A percentile compares a stretch with the other conserved stretches of the same genome.
Evolutionary conservation across 2,888 invertebrate species (phyloP).

Genomic region (Erpobdella octoculata): DNA sequence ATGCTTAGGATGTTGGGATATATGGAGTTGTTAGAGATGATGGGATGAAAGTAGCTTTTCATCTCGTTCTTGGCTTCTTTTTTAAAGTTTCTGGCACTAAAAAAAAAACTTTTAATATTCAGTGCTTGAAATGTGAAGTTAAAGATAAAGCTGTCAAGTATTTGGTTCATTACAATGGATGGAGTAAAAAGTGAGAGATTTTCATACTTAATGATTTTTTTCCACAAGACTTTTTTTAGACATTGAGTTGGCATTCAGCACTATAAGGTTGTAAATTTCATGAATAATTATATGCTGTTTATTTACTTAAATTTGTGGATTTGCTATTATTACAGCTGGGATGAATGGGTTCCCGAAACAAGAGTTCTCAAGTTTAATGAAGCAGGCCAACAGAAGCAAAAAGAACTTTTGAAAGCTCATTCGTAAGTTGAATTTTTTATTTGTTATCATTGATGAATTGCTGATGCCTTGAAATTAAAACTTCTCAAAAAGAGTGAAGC

Average conservation of each 20-base stretch:
- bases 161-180: slow-evolving; percentile 90
- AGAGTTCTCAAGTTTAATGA: slow-evolving; percentile 83
- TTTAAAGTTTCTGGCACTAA: background rate
- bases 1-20: no score
- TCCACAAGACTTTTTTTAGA: no score
- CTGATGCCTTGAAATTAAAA: no score
- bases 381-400: slow-evolving; percentile 75
- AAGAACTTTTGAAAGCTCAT: slow-evolving; percentile 73
- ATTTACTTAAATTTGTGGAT: background rate
- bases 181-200: slow-evolving; percentile 83
- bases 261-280: background rate
- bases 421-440: slow-evolving; percentile 29
- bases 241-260: no score
- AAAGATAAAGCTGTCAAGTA: slow-evolving; percentile 82
- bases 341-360: slow-evolving; percentile 74
- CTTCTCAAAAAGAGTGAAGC: background rate
- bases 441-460: background rate
- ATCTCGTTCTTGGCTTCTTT: no score
- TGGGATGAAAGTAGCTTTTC: no score
- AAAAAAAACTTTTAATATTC: slow-evolving; percentile 31
- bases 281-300: background rate
- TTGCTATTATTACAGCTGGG: slow-evolving; percentile 51
- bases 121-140: slow-evolving; percentile 68
- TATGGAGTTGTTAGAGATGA: no score
- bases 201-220: no score